A percentile compares a stretch with the other conserved stretches of the same genome.
Evolutionary conservation across 2,797 vertebrate species (phyloP).

Genomic region (Oreonectes daqikongensis): DNA sequence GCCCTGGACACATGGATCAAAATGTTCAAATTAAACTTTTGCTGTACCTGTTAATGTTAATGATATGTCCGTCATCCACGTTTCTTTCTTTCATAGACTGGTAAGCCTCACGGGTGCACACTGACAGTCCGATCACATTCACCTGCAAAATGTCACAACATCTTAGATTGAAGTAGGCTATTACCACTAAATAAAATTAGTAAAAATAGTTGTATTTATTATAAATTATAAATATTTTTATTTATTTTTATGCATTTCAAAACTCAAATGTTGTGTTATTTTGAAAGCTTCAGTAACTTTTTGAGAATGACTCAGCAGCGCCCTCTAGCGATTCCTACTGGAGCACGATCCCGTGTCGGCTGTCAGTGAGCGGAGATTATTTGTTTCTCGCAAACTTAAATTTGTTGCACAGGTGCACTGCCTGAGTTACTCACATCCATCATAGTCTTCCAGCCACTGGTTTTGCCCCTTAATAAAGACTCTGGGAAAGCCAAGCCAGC

Average conservation of each 20-base stretch:
- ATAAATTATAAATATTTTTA: no score
- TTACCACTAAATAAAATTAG: no score
- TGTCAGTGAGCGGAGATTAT: not conserved
- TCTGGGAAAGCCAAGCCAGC: slow-evolving; percentile 82
- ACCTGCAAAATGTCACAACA: not conserved
- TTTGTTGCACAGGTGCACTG: not conserved
- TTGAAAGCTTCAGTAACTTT: not conserved
- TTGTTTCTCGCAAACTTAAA: no score
- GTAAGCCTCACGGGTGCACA: slow-evolving; percentile 86
- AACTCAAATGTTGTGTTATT: no score
- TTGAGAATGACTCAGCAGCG: not conserved
- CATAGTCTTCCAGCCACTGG: slow-evolving; percentile 85
- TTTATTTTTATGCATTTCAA: no score
- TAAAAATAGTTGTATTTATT: no score
- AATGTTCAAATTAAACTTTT: not conserved
- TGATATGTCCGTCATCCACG: slow-evolving; percentile 88
- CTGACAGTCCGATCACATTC: slow-evolving; percentile 74
- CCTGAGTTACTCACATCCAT: slow-evolving; percentile 78
- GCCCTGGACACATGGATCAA: no score
- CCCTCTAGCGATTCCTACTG: not conserved
- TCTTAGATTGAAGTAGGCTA: no score
- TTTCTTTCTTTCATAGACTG: slow-evolving; percentile 89
- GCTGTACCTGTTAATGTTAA: slow-evolving; percentile 86
- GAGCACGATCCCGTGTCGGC: not conserved
- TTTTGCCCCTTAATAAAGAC: slow-evolving; percentile 79